Conservation (phyloP, 2,113 vertebrate genomes). For the Mus pahari region DNA sequence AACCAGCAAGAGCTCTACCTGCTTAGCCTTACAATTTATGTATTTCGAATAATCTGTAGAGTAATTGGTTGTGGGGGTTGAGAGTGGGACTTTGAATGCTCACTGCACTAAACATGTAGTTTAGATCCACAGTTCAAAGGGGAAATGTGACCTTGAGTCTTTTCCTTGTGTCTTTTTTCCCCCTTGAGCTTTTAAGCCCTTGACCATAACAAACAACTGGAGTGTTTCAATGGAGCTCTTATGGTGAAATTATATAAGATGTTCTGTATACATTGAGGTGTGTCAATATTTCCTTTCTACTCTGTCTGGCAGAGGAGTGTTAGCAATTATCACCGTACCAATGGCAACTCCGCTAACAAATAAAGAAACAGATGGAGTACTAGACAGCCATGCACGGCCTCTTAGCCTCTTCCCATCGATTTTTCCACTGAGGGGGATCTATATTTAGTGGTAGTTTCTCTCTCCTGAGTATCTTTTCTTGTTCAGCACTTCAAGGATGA, state of each 20-base stretch:
- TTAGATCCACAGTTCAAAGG: constrained; percentile 11
- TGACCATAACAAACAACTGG: background rate
- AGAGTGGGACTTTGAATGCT: background rate
- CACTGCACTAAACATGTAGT: background rate
- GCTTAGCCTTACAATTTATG: background rate
- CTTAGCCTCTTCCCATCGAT: background rate
- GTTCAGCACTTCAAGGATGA: background rate
- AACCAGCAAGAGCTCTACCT: background rate
- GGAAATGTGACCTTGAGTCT: constrained; percentile 48
- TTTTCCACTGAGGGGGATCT: background rate
- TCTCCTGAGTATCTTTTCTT: background rate
- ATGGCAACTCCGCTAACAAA: background rate
- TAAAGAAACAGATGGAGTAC: background rate
- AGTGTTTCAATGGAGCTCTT: background rate
- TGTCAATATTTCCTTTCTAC: constrained; percentile 30
- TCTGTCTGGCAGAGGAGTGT: background rate
- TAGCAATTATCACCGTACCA: background rate
- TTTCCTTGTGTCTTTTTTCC: constrained; percentile 1
- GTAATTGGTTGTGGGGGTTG: background rate
- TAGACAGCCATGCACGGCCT: background rate
- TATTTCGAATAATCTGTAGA: constrained; percentile 32
- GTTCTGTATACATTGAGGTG: background rate
- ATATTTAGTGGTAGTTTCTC: constrained; percentile 5
- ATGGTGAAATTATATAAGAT: background rate
- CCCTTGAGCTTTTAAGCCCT: background rate